Conservation (phyloP, 2,888 invertebrate genomes). For the Leptinotarsa tumamoca region DNA sequence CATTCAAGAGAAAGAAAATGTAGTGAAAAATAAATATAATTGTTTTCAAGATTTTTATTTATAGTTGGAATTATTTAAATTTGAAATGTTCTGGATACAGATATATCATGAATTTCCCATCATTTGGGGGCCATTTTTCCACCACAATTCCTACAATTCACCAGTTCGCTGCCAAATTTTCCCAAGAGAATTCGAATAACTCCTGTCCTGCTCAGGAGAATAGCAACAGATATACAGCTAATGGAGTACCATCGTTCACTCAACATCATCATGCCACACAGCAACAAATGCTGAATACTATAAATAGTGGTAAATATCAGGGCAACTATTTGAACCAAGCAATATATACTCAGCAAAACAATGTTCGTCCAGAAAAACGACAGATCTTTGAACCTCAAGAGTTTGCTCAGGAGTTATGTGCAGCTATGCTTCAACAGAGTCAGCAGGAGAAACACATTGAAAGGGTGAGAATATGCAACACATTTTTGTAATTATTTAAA, state of each 20-base stretch:
- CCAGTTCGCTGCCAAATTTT: conserved; percentile 83
- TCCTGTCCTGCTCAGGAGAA: conserved; percentile 53
- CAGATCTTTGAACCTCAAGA: conserved; percentile 61
- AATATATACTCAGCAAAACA: conserved; percentile 58
- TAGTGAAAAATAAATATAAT: too few species aligned
- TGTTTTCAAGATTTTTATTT: too few species aligned
- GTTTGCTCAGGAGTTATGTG: conserved; percentile 62
- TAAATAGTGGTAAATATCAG: conserved; percentile 51
- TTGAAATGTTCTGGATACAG: conserved; percentile 17
- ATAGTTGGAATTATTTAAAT: too few species aligned
- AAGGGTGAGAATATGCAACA: conserved; percentile 51
- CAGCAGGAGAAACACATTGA: conserved; percentile 52
- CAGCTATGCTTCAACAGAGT: conserved; percentile 61
- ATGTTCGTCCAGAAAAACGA: conserved; percentile 60
- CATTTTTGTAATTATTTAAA: too few species aligned
- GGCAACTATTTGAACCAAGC: conserved; percentile 59
- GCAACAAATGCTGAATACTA: conserved; percentile 58
- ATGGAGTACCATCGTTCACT: conserved; percentile 68
- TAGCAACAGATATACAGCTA: conserved; percentile 63
- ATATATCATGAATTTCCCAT: conserved; percentile 83
- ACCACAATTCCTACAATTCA: conserved; percentile 84
- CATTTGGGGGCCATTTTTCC: conserved; percentile 85
- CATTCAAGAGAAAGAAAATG: too few species aligned
- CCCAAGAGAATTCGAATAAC: conserved; percentile 64
- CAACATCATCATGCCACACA: conserved; percentile 64